Evolutionary conservation across 2,888 invertebrate species (phyloP), one percentile per base, ranked within the genome.

Genomic region (Monopis laevigella): DNA sequence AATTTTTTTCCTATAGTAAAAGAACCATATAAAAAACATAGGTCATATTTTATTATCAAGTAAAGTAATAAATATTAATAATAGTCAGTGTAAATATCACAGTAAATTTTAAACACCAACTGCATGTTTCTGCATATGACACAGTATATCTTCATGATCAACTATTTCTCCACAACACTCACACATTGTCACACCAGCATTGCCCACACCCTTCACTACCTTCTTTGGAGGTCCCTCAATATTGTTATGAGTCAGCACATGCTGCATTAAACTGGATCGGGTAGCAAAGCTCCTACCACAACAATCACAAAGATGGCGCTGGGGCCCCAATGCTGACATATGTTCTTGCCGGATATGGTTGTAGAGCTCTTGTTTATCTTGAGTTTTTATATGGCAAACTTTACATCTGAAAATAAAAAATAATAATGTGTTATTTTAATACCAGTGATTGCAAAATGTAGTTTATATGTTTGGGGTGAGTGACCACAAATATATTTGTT

Each of bases 301-400:
- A 0, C 66, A 59, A 41, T 82, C 81, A 27, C 82, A 82, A 2
- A 82, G 57, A 36, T 80, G 80, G 1, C 58, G 54, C 1, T 50
- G 51, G 0, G 58, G 49, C 28, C 60, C 58, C 1, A 59, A 55
- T 13, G 45, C 46, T 2, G 47, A 48, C 7, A 55, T 62, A 7
- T 78, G 77, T 46, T 86, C 84, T 16, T 69, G 62, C 49, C 82
- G 81, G 1, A 86, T 81, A 51, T 88, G 88, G 2, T 77, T 63
- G 46, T 84, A 85, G 35, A 87, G 71, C 14, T 84, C 81, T 41
- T 83, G 84, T 48, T 73, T 78, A 45, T 82, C 75, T 3, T 70
- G 59, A 45, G 85, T 83, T n/a, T 77, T 73, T 29, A 71, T 71
- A n/a, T 69, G 70, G 56, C 88, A 88, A 21, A 85, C 68, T 55